Conservation (phyloP, 2,888 invertebrate species). For the Mimas tiliae region DNA sequence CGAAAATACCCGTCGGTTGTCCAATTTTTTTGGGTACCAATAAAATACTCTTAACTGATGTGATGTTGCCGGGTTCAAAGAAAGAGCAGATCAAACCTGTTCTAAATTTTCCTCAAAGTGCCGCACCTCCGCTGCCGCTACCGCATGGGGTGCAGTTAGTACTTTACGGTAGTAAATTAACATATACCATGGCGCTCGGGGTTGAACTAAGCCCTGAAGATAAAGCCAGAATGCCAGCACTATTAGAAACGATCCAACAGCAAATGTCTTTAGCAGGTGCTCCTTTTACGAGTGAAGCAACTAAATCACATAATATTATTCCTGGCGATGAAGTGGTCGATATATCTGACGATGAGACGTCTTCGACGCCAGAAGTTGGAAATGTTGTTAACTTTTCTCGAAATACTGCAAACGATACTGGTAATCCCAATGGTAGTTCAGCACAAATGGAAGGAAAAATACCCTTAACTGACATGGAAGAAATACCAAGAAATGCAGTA, state of each 20-base stretch:
- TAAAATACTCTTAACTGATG: conserved; percentile 70
- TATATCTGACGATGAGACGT: conserved; percentile 19
- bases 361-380: neutral
- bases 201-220: neutral
- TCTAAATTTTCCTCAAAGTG: neutral
- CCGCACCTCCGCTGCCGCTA: conserved; percentile 34
- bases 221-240: conserved; percentile 3
- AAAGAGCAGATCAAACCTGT: conserved; percentile 9
- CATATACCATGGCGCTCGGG: conserved; percentile 20
- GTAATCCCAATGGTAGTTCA: neutral
- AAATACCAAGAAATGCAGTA: neutral
- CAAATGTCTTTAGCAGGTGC: neutral
- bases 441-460: neutral
- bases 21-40: conserved; percentile 67
- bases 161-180: conserved; percentile 49
- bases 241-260: conserved; percentile 5
- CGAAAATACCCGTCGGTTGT: conserved; percentile 38
- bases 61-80: conserved; percentile 44
- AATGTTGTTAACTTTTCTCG: neutral
- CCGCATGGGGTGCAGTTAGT: conserved; percentile 54
- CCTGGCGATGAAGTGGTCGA: conserved; percentile 13
- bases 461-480: neutral
- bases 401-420: neutral
- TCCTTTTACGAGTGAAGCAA: neutral
- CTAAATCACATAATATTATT: neutral